Percentiles rank a stretch among this genome's conserved stretches.
These are phyloP conservation scores for Leptestheria dahalacensis DNA, from an alignment of 1,140 invertebrate genomes.

Conservation along the genomic window DNA sequence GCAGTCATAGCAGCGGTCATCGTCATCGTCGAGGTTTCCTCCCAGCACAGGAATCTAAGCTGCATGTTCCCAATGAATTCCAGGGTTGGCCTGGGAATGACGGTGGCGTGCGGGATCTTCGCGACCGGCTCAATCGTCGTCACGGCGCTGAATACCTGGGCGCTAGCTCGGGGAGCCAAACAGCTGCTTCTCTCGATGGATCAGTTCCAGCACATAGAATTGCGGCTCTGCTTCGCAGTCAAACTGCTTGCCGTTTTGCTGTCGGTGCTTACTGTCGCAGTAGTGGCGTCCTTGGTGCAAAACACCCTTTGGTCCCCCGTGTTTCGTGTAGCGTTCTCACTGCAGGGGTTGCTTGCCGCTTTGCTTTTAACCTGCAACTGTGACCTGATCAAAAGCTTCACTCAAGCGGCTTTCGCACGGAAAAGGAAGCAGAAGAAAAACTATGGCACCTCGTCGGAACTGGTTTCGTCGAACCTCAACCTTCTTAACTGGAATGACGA, in stretches of 20 bases:
- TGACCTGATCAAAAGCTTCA: constrained; percentile 8
- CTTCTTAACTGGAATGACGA: not conserved
- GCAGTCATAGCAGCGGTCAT: not conserved
- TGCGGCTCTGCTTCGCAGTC: not conserved
- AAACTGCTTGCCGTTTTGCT: not conserved
- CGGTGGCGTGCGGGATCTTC: not conserved
- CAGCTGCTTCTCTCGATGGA: not conserved
- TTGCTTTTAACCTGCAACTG: constrained; percentile 6
- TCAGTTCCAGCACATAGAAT: not conserved
- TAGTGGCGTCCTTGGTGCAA: not conserved
- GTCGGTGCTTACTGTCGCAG: not conserved
- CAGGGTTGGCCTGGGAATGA: not conserved
- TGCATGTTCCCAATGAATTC: not conserved
- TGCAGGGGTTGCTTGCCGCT: not conserved
- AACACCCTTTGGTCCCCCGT: not conserved
- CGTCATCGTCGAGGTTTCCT: not conserved
- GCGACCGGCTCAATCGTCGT: not conserved
- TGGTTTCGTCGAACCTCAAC: not conserved
- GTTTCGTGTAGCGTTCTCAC: not conserved
- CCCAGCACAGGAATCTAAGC: not conserved
- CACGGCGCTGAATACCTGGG: not conserved
- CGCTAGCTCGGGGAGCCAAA: not conserved
- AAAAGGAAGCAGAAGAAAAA: not conserved
- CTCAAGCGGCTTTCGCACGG: not conserved
- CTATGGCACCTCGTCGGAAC: not conserved